phyloP scores from a whole-genome alignment of 2,113 vertebrate species.

The Mus pahari region DNA sequence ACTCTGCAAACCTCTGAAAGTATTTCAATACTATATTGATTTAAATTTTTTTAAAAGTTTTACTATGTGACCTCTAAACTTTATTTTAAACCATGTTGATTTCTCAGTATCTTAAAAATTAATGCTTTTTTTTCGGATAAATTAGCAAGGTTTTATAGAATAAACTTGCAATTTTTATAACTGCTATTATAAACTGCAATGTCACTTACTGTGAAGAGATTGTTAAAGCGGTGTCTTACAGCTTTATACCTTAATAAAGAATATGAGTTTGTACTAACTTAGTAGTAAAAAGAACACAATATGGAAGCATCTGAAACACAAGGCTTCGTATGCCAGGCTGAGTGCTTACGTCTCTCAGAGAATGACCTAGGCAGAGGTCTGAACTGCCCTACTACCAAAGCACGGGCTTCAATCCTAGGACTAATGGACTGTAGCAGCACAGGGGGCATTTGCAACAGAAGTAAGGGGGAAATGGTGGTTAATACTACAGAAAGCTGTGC shows the following conservation, averaged over 20 bases:
- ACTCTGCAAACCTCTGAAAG: slow-evolving; percentile 27
- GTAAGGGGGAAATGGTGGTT: neutral
- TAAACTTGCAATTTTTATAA: neutral
- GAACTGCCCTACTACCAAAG: neutral
- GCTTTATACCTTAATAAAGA: slow-evolving; percentile 64
- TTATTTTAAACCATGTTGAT: slow-evolving; percentile 45
- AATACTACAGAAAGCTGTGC: neutral
- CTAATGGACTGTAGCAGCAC: neutral
- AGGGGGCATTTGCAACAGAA: neutral
- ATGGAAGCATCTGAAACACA: neutral
- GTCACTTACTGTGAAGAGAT: slow-evolving; percentile 53
- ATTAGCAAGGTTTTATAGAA: slow-evolving; percentile 12
- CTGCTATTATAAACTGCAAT: slow-evolving; percentile 51
- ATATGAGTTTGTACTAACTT: slow-evolving; percentile 21
- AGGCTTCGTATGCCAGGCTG: neutral
- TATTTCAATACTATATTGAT: neutral
- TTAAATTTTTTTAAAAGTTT: neutral
- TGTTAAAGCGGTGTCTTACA: slow-evolving; percentile 63
- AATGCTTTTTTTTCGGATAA: neutral
- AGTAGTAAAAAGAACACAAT: slow-evolving; percentile 37
- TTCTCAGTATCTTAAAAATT: slow-evolving; percentile 19
- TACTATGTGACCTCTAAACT: slow-evolving; percentile 5
- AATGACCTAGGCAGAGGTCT: neutral
- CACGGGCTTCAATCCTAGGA: neutral
- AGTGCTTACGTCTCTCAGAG: neutral